Conservation (phyloP, 1,140 invertebrate genomes). For the Holcopasites calliopsidis region DNA sequence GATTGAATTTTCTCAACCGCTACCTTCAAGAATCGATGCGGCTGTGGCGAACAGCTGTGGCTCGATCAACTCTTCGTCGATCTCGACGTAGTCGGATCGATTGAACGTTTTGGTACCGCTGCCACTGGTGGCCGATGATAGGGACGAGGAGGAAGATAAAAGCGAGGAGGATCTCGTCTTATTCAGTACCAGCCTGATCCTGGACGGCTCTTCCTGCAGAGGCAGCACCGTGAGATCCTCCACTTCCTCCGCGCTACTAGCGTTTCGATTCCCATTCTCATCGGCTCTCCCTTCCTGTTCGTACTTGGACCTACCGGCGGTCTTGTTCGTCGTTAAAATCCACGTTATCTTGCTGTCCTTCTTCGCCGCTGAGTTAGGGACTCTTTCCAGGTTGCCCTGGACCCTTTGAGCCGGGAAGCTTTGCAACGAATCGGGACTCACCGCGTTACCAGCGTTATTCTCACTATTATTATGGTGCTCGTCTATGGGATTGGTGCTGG, state of each 20-base stretch:
- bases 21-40: slow-evolving; percentile 67
- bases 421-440: not conserved
- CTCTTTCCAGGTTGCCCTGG: slow-evolving; percentile 15
- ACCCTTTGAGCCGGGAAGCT: slow-evolving; percentile 16
- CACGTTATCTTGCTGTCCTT: slow-evolving; percentile 67
- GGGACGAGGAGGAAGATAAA: slow-evolving; percentile 39
- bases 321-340: slow-evolving; percentile 61
- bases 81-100: slow-evolving; percentile 61
- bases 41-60: slow-evolving; percentile 65
- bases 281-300: slow-evolving; percentile 54
- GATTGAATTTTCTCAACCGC: no score
- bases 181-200: slow-evolving; percentile 64
- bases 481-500: not conserved
- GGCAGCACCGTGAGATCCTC: slow-evolving; percentile 72
- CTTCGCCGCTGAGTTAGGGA: slow-evolving; percentile 44
- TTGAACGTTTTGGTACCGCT: slow-evolving; percentile 62
- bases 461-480: slow-evolving; percentile 10
- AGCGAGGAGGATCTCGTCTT: slow-evolving; percentile 54
- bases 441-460: slow-evolving; percentile 11
- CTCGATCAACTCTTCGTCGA: slow-evolving; percentile 62
- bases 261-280: slow-evolving; percentile 46
- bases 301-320: slow-evolving; percentile 52
- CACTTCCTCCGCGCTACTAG: slow-evolving; percentile 51
- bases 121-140: slow-evolving; percentile 25
- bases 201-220: slow-evolving; percentile 61